Evolutionary conservation across 1,140 invertebrate genomes (phyloP), one percentile per base, ranked within the genome.

Genomic region (Orius insidiosus): DNA sequence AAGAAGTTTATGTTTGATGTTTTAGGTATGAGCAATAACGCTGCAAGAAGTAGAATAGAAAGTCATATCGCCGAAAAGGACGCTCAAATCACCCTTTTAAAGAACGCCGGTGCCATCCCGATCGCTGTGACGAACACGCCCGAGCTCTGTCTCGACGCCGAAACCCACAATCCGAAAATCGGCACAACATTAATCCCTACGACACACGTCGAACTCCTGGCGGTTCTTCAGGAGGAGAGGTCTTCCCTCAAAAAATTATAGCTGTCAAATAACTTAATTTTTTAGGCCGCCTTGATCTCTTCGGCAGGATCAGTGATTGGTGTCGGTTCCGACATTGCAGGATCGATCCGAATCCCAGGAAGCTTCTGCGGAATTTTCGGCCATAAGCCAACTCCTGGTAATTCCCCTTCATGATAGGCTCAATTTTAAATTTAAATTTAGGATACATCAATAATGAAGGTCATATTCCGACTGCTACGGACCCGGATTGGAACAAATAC

Each of bases 281-380:
- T 52, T 11, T 66, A 69, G 56, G 68, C 73, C 3, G 78, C 75
- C n/a, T 44, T 55, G 7, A 48, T 69, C n/a, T 54, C 74, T 10
- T 65, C 72, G 11, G 63, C 69, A 34, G 75, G 68, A 8, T 72
- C 76, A 31, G 65, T 76, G 4, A 68, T 84, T 44, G 80, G 80
- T 11, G 64, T 85, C 10, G 80, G 92, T 37, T 92, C 89, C 0
- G 93, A 98, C 60, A 93, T 98, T 46, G 93, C 89, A 3, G 94
- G 94, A 1, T 94, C 88, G 8, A 93, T 96, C 55, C 74, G 94
- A 19, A 90, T 98, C 76, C 93, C 93, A 0, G 70, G 81, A 8
- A 90, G 85, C 56, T 97, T 96, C 59, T 93, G 89, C 66, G 93
- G 94, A 34, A 74, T 97, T 40, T 97, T 92, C 63, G 93, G 92